Conservation (phyloP, 2,888 invertebrate genomes). For the Tipula confusa region DNA sequence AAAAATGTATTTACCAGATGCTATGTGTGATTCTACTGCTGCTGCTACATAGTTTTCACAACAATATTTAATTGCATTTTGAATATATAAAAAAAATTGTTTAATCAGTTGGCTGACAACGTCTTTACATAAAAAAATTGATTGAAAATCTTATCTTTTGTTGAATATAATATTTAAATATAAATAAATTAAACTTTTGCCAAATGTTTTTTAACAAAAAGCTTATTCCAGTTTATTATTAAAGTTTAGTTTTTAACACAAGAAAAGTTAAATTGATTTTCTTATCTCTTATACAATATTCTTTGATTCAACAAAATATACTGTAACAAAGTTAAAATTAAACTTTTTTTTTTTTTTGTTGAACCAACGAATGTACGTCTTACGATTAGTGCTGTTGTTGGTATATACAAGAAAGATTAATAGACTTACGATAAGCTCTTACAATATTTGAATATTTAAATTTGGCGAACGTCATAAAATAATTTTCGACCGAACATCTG, state of each 20-base stretch:
- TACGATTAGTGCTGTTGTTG: too few species aligned
- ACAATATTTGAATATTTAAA: not conserved
- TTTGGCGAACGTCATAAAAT: not conserved
- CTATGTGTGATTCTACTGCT: not conserved
- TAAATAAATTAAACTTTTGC: not conserved
- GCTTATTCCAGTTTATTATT: not conserved
- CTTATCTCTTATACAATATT: not conserved
- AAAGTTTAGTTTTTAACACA: not conserved
- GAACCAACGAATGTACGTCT: not conserved
- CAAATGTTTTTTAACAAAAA: not conserved
- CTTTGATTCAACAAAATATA: conserved; percentile 8
- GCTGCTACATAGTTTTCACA: not conserved
- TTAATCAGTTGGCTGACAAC: not conserved
- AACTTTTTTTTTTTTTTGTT: not conserved
- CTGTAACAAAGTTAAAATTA: not conserved
- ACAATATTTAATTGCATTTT: not conserved
- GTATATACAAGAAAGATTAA: not conserved
- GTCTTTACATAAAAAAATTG: not conserved
- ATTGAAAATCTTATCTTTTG: not conserved
- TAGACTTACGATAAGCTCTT: not conserved
- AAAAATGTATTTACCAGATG: not conserved
- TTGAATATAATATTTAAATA: not conserved
- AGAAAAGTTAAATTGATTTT: conserved; percentile 25
- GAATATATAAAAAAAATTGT: not conserved
- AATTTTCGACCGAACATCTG: not conserved